These are phyloP conservation scores for Pseudomugil tenellus DNA, from an alignment of 2,797 vertebrate genomes.

Conservation along the genomic window DNA sequence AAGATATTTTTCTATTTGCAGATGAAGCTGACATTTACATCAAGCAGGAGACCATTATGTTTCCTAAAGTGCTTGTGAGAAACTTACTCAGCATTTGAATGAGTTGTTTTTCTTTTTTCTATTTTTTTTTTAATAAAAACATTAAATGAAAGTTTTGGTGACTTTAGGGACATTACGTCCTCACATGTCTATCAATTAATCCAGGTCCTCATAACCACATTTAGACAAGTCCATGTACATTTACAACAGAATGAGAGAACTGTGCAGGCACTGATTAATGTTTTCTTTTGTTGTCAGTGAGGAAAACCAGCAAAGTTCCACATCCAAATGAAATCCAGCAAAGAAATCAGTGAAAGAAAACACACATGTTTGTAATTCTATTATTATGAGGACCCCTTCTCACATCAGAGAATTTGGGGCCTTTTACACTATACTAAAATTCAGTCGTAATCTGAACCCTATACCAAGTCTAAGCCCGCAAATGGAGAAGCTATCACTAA, in stretches of 20 bases:
- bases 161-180: background rate
- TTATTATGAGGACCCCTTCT: conserved; percentile 6
- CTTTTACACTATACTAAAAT: background rate
- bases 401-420: background rate
- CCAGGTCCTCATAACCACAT: background rate
- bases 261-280: conserved; percentile 27
- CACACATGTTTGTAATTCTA: conserved; percentile 17
- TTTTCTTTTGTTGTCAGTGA: conserved; percentile 56
- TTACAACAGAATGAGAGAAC: background rate
- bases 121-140: no score
- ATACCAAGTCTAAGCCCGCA: background rate
- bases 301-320: conserved; percentile 48
- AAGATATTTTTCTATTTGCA: no score
- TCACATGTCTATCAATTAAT: background rate
- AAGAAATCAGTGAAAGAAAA: conserved; percentile 21
- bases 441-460: background rate
- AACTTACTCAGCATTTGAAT: background rate
- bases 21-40: no score
- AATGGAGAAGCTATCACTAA: background rate
- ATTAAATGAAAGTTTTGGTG: background rate
- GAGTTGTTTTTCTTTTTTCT: background rate
- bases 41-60: no score
- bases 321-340: conserved; percentile 53
- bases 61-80: background rate
- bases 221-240: background rate